These are phyloP conservation scores for Idaea aversata DNA, from an alignment of 2,888 invertebrate species.

Conservation along the genomic window DNA sequence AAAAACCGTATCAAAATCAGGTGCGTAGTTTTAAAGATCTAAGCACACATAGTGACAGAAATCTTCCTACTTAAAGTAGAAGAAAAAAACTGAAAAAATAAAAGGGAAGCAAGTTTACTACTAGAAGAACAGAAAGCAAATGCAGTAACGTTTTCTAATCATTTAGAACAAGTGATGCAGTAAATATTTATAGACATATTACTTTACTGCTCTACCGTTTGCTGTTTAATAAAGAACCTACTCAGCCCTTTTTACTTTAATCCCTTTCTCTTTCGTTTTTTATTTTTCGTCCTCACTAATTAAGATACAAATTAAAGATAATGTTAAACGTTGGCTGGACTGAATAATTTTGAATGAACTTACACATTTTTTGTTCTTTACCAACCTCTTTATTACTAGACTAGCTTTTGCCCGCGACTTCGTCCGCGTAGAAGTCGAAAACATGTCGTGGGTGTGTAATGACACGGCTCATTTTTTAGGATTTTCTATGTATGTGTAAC, in stretches of 20 bases:
- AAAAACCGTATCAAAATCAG: no score
- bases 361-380: not conserved
- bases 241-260: not conserved
- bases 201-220: not conserved
- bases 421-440: no score
- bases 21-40: no score
- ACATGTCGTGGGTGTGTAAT: no score
- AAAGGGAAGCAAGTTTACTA: not conserved
- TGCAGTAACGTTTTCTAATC: not conserved
- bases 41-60: no score
- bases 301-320: slow-evolving; percentile 1
- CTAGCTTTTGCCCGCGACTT: no score
- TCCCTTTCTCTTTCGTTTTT: not conserved
- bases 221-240: not conserved
- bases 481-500: no score
- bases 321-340: slow-evolving; percentile 3
- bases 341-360: not conserved
- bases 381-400: no score
- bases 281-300: slow-evolving; percentile 1
- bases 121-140: not conserved
- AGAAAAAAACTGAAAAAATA: not conserved
- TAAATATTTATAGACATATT: not conserved
- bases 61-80: no score
- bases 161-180: not conserved
- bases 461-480: no score